Evolutionary conservation across 2,797 vertebrate species (phyloP).

Genomic region (Falco columbarius): DNA sequence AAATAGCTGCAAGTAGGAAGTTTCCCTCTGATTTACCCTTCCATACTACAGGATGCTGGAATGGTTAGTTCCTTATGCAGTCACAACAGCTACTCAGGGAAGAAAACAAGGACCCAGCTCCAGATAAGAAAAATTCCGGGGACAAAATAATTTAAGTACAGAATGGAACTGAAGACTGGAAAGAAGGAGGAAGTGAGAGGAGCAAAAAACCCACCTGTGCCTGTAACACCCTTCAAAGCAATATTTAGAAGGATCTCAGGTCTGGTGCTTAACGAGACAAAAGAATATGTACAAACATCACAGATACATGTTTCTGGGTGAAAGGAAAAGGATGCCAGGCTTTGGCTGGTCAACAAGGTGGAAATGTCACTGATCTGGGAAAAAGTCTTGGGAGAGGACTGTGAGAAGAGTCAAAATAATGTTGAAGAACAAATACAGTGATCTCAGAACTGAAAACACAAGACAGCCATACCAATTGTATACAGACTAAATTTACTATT

Average conservation of each 20-base stretch:
- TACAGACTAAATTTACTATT: not conserved
- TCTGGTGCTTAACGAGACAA: not conserved
- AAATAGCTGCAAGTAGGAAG: not conserved
- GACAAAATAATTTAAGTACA: not conserved
- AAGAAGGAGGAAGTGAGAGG: not conserved
- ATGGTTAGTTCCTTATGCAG: not conserved
- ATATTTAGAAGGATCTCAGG: not conserved
- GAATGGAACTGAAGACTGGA: not conserved
- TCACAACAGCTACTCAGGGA: not conserved
- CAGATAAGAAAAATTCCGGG: not conserved
- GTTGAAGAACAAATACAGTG: not conserved
- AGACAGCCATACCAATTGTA: not conserved
- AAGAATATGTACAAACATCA: not conserved
- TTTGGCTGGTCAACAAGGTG: not conserved
- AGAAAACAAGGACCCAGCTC: not conserved
- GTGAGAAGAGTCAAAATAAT: not conserved
- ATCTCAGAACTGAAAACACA: not conserved
- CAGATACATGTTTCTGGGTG: not conserved
- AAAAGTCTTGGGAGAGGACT: not conserved
- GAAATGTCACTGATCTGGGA: not conserved
- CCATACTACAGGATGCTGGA: not conserved
- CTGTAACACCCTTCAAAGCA: not conserved
- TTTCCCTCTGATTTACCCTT: not conserved
- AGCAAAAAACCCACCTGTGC: not conserved
- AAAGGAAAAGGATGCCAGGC: not conserved